Percentiles rank a stretch among this genome's conserved stretches.
phyloP scores from a whole-genome alignment of 2,113 vertebrate species.

The Nansenia antarctica region DNA sequence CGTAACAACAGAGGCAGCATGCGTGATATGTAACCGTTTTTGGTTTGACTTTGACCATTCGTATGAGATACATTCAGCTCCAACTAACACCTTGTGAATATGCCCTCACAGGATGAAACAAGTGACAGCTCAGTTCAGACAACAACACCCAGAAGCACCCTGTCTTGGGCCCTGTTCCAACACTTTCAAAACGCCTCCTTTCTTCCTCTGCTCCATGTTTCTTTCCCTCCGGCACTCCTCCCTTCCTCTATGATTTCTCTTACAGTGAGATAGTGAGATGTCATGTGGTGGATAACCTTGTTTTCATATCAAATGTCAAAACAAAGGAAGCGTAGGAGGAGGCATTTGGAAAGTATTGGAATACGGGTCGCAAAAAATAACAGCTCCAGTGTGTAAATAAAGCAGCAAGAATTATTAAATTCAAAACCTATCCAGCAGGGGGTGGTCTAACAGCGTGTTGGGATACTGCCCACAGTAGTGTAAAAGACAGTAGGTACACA shows the following conservation, averaged over 20 bases:
- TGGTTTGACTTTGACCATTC: neutral
- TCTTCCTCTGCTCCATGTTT: no score
- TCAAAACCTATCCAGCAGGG: conserved; percentile 47
- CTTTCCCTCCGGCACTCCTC: no score
- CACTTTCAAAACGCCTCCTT: neutral
- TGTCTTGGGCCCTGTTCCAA: neutral
- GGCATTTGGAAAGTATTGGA: neutral
- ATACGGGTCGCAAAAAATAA: neutral
- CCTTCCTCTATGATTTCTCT: no score
- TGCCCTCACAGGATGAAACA: neutral
- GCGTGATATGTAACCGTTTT: neutral
- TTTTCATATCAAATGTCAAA: neutral
- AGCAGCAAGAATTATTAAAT: no score
- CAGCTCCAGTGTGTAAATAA: conserved; percentile 16
- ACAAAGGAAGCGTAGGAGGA: neutral
- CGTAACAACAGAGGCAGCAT: neutral
- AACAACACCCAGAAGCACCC: neutral
- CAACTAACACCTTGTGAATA: no score
- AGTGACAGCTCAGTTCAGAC: neutral
- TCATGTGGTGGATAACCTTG: neutral
- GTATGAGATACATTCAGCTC: no score
- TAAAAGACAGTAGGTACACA: no score
- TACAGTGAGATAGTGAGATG: neutral
- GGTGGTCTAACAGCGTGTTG: conserved; percentile 11
- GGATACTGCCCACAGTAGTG: no score